Percentiles rank a stretch among this genome's conserved stretches.
Conservation (phyloP, 2,113 vertebrate species). For the Daboia siamensis region DNA sequence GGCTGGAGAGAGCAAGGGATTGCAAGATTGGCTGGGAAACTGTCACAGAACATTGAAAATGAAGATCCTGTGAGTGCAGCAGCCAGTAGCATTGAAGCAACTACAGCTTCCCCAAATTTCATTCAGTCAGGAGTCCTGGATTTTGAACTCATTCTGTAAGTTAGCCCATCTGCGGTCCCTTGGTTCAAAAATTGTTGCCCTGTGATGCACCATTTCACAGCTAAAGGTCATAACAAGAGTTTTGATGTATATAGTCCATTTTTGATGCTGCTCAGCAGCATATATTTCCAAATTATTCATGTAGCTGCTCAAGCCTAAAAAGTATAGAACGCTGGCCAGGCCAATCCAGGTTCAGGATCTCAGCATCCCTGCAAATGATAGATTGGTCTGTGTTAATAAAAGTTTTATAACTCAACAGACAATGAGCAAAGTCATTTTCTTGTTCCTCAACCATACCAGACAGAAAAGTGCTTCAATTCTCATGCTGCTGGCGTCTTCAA, state of each 20-base stretch:
- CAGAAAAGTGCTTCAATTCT: not conserved
- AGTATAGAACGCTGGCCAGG: not conserved
- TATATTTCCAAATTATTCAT: not conserved
- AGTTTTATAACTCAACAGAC: not conserved
- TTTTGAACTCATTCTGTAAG: no score
- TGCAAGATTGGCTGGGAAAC: no score
- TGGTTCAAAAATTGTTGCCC: no score
- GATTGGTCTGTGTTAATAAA: not conserved
- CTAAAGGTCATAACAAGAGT: no score
- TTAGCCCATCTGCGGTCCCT: no score
- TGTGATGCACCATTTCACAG: no score
- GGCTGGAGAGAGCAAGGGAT: no score
- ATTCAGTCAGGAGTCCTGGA: no score
- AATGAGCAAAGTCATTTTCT: not conserved
- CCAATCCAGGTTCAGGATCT: not conserved
- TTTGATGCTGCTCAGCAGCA: not conserved
- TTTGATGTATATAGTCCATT: not conserved
- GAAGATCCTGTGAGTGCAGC: no score
- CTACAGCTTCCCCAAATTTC: no score
- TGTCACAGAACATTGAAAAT: no score
- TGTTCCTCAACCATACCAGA: not conserved
- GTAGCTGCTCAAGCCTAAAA: not conserved
- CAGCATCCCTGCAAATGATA: not conserved
- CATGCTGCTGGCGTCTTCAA: not conserved
- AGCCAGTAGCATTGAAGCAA: no score